phyloP scores from a whole-genome alignment of 1,140 invertebrate genomes.

The Sinonovacula constricta region DNA sequence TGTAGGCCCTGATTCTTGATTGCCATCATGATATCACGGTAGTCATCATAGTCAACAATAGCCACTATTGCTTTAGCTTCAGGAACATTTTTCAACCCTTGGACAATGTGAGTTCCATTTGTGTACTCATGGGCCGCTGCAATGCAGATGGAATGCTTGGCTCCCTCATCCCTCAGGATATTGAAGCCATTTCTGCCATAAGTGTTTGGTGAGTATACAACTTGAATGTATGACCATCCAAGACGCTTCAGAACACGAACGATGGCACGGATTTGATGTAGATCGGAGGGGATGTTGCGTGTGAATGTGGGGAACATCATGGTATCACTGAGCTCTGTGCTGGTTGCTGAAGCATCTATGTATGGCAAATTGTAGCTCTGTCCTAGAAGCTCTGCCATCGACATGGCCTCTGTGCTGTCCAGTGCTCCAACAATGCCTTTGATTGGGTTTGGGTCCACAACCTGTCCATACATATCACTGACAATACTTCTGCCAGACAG shows the following conservation, averaged over 20 bases:
- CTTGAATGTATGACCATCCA: conserved; percentile 69
- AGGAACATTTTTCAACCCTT: conserved; percentile 47
- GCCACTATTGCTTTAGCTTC: conserved; percentile 62
- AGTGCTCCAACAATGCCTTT: conserved; percentile 59
- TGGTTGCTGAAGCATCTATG: conserved; percentile 85
- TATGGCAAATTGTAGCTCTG: conserved; percentile 83
- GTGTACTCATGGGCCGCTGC: conserved; percentile 47
- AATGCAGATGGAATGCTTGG: conserved; percentile 53
- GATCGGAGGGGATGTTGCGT: conserved; percentile 88
- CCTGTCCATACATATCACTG: conserved; percentile 42
- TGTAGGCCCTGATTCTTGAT: conserved; percentile 41
- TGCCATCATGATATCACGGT: conserved; percentile 52
- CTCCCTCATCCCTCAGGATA: conserved; percentile 43
- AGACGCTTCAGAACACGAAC: conserved; percentile 54
- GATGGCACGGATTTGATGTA: conserved; percentile 86
- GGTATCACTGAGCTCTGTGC: conserved; percentile 76
- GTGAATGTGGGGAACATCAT: conserved; percentile 86
- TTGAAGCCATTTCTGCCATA: conserved; percentile 26
- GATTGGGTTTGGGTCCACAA: conserved; percentile 61
- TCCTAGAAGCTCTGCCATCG: conserved; percentile 48
- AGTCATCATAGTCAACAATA: conserved; percentile 49
- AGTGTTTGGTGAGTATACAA: conserved; percentile 38
- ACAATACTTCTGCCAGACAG: conserved; percentile 58
- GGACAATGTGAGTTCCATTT: conserved; percentile 38
- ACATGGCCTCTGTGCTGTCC: conserved; percentile 37